Evolutionary conservation across 2,888 invertebrate genomes (phyloP).

Genomic region (Junonia oenone): DNA sequence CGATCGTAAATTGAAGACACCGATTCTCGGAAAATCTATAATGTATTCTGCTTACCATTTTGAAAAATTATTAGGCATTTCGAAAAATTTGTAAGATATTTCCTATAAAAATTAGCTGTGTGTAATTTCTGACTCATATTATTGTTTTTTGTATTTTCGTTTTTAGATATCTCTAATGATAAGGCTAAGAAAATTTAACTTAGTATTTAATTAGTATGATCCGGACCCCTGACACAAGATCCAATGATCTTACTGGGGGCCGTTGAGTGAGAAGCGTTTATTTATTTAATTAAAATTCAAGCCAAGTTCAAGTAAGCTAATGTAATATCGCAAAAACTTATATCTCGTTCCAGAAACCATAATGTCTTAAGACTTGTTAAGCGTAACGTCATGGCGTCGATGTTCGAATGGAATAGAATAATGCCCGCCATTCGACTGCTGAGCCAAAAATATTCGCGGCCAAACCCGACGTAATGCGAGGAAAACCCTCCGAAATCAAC

Average conservation of each 20-base stretch:
- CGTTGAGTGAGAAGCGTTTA: too few species aligned
- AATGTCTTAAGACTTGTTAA: conserved; percentile 34
- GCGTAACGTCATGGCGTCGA: conserved; percentile 15
- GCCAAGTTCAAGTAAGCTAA: background rate
- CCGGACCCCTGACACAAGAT: too few species aligned
- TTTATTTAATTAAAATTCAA: too few species aligned
- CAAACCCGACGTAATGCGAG: background rate
- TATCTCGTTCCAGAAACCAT: conserved; percentile 22
- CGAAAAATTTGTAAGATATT: too few species aligned
- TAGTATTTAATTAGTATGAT: too few species aligned
- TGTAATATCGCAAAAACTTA: background rate
- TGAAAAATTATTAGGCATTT: too few species aligned
- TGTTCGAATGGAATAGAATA: conserved; percentile 4
- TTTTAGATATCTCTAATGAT: too few species aligned
- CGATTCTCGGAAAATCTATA: background rate
- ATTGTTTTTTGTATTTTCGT: too few species aligned
- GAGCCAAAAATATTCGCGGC: conserved; percentile 14
- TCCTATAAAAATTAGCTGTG: too few species aligned
- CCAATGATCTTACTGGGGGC: too few species aligned
- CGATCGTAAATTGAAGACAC: background rate
- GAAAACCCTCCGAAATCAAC: background rate
- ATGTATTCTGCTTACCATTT: background rate
- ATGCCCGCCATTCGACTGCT: conserved; percentile 3
- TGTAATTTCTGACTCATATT: too few species aligned
- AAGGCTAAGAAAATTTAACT: too few species aligned